Conservation (phyloP, 2,113 vertebrate species). For the Suricata suricatta region DNA sequence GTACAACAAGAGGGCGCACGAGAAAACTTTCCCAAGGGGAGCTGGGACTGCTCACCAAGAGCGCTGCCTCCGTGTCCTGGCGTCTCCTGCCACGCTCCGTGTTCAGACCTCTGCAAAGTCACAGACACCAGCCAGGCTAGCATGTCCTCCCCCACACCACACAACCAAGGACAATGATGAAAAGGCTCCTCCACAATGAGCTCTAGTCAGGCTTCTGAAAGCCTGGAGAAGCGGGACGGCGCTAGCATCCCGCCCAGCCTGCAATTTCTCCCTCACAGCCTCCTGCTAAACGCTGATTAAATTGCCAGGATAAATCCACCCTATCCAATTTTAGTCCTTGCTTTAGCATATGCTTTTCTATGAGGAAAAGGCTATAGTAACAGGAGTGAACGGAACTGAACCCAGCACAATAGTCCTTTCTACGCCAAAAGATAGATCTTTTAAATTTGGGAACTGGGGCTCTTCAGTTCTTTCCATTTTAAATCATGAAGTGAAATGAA, state of each 20-base stretch:
- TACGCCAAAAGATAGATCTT: not conserved
- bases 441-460: not conserved
- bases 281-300: not conserved
- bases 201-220: not conserved
- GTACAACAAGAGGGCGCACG: rapidly evolving
- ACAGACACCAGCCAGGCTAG: not conserved
- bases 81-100: not conserved
- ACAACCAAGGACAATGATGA: not conserved
- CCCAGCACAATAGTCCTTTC: not conserved
- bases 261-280: not conserved
- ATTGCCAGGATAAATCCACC: not conserved
- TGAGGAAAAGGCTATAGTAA: not conserved
- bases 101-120: not conserved
- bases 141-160: not conserved
- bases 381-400: not conserved
- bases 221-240: not conserved
- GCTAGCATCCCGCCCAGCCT: no score
- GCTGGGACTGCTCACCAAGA: not conserved
- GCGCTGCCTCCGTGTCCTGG: rapidly evolving
- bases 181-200: not conserved
- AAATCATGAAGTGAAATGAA: not conserved
- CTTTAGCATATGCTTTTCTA: not conserved
- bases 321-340: not conserved
- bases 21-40: rapidly evolving
- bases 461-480: not conserved